Base-by-base conservation (phyloP, 2,888 invertebrate genomes). In the Sinopyrophorus schimmeli region DNA sequence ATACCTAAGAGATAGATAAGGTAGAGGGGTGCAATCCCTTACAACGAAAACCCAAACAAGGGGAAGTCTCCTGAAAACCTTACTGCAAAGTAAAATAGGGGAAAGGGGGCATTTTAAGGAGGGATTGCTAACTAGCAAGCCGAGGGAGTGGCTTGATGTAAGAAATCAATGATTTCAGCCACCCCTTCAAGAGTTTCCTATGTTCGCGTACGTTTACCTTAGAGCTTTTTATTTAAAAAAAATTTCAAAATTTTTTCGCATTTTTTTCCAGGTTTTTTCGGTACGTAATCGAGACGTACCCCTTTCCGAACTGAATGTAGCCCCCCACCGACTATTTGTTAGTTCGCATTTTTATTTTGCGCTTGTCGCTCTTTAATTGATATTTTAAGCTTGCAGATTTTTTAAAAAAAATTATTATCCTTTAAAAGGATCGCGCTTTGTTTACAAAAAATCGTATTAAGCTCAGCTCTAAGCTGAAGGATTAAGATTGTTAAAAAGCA, bases 91-190 rank as follows among this genome's bases (percentile, higher is more conserved):
- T 44, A 51, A 54, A 47, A 39, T 50, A 43, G 53, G 41, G 46
- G 54, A 28, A 57, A 53, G 60, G 53, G 53, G 60, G 44, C 54
- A 54, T 60, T 60, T 60, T 61, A 63, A 65, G 66, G 65, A 64
- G 65, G 63, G 64, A 62, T 60, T 54, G 58, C 53, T 50, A 53
- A 53, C 53, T 57, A 55, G 60, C 55, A 54, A 49, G 51, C 56
- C 55, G 56, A 62, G 62, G 69, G 69, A 66, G 68, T 68, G 68
- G 69, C 68, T 59, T 67, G 62, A 65, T 61, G 65, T 69, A 69
- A 69, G 69, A 69, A 69, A 69, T 69, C 69, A 67, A 69, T 69
- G 69, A 68, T 67, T 58, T 63, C 62, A 59, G 55, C 43, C 51
- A 37, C 49, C 55, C 52, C 48, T 38, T 47, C 44, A 40, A 41